Evolutionary conservation across 2,888 invertebrate genomes (phyloP).

Genomic region (Drosophila mettleri): DNA sequence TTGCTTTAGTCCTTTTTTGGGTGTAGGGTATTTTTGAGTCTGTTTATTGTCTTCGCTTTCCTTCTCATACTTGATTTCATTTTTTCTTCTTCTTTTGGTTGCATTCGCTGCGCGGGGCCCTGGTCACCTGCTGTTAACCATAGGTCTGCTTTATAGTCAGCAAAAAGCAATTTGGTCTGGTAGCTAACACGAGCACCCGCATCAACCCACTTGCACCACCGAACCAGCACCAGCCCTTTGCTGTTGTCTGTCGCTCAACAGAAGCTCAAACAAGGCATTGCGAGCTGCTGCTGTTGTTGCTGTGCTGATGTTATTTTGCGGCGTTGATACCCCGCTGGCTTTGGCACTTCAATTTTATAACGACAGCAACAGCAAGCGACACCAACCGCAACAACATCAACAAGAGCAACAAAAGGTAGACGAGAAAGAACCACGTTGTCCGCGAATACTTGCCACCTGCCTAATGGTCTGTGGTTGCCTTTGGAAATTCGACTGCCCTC

Average conservation of each 20-base stretch:
- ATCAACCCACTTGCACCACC: not conserved
- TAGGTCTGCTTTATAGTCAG: conserved; percentile 49
- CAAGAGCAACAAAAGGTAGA: conserved; percentile 11
- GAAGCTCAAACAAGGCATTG: conserved; percentile 58
- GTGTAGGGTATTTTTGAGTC: conserved; percentile 5
- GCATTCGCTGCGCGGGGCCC: conserved; percentile 18
- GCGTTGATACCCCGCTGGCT: conserved; percentile 75
- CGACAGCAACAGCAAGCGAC: conserved; percentile 44
- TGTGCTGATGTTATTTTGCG: conserved; percentile 43
- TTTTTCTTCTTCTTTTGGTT: conserved; percentile 10
- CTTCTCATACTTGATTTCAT: not conserved
- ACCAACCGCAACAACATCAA: conserved; percentile 24
- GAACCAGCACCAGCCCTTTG: conserved; percentile 37
- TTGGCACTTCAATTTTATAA: conserved; percentile 76
- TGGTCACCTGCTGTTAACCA: conserved; percentile 53
- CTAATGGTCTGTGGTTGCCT: conserved; percentile 61
- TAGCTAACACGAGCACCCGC: conserved; percentile 29
- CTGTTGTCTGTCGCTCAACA: conserved; percentile 42
- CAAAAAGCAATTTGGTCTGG: conserved; percentile 73
- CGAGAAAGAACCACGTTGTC: conserved; percentile 19
- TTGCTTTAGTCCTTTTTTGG: not conserved
- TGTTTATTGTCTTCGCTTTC: not conserved
- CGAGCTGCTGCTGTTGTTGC: conserved; percentile 31
- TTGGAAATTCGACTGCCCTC: conserved; percentile 20
- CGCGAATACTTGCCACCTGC: conserved; percentile 62